A percentile compares a stretch with the other conserved stretches of the same genome.
Evolutionary conservation across 2,113 vertebrate genomes (phyloP).

Genomic region (Rhinopomastus cyanomelas): DNA sequence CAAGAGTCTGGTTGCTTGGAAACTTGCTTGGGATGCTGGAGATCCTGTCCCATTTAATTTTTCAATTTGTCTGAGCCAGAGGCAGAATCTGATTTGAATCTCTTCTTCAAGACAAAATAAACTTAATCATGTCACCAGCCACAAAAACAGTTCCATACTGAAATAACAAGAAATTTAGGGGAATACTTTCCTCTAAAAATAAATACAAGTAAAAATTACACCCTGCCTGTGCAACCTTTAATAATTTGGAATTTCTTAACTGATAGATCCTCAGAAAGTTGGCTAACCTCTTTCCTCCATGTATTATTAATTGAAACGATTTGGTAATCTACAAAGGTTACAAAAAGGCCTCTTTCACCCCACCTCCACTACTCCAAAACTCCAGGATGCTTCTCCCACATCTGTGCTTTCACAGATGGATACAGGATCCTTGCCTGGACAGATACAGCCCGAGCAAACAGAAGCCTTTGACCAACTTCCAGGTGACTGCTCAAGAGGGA

Average conservation of each 20-base stretch:
- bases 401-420: neutral
- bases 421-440: neutral
- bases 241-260: neutral
- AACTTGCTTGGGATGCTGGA: neutral
- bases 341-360: neutral
- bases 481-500: neutral
- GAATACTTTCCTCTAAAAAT: neutral
- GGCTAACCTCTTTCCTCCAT: neutral
- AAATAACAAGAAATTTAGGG: neutral
- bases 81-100: neutral
- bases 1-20: neutral
- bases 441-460: neutral
- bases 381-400: neutral
- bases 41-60: neutral
- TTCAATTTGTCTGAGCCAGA: neutral
- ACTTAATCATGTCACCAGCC: neutral
- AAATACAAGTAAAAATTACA: neutral
- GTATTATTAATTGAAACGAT: neutral
- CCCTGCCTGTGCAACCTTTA: neutral
- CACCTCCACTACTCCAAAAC: neutral
- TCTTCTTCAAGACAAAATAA: neutral
- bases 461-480: neutral
- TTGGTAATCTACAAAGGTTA: neutral
- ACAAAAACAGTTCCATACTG: neutral
- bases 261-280: neutral